Percentiles rank a stretch among this genome's conserved stretches.
Evolutionary conservation across 2,797 vertebrate species (phyloP).

Genomic region (Macropus fuliginosus): DNA sequence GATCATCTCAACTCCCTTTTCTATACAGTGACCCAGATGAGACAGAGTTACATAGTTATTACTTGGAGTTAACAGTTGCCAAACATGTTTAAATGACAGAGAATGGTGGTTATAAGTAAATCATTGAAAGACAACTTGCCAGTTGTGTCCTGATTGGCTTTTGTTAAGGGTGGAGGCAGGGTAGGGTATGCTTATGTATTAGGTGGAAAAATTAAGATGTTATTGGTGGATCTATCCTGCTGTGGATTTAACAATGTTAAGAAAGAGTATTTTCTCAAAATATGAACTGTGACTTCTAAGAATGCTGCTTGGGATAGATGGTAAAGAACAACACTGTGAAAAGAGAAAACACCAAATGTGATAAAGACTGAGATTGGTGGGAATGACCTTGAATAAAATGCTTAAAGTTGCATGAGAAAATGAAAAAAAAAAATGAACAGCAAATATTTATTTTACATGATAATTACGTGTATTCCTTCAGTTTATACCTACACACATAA

Average conservation of each 20-base stretch:
- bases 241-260: neutral
- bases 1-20: neutral
- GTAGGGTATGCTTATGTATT: neutral
- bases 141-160: neutral
- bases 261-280: neutral
- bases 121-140: neutral
- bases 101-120: neutral
- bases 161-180: neutral
- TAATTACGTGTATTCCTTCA: neutral
- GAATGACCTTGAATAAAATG: neutral
- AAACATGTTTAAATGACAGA: neutral
- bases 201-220: neutral
- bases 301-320: neutral
- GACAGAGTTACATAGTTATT: neutral
- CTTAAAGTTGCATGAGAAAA: neutral
- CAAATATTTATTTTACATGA: neutral
- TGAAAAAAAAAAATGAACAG: neutral
- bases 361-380: too few species aligned
- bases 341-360: neutral
- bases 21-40: neutral
- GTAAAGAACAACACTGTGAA: neutral
- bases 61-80: neutral
- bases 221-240: neutral
- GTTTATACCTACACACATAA: neutral
- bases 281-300: neutral